Conservation (phyloP, 1,140 invertebrate species). For the Gonioctena quinquepunctata region DNA sequence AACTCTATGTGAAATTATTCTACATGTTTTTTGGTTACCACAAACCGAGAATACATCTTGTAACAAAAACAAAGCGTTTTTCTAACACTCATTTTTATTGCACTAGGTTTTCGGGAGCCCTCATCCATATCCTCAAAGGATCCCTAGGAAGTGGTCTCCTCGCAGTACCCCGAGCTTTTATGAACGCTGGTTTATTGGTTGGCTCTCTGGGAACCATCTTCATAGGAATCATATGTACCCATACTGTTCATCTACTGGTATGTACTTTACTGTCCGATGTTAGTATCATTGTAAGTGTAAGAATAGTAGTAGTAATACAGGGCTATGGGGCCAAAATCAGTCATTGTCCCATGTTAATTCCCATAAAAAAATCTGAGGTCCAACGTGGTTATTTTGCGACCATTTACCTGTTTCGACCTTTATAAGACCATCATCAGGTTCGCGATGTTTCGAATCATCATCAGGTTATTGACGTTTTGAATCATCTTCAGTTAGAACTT, state of each 20-base stretch:
- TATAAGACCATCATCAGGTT: too few relatives aligned
- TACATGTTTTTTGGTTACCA: not conserved
- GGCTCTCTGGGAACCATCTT: conserved; percentile 72
- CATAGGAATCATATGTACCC: conserved; percentile 75
- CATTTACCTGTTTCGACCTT: too few relatives aligned
- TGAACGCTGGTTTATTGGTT: conserved; percentile 75
- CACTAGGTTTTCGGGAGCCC: conserved; percentile 69
- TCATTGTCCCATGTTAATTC: too few relatives aligned
- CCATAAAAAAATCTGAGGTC: too few relatives aligned
- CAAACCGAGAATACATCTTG: not conserved
- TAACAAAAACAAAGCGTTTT: not conserved
- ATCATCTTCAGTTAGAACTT: too few relatives aligned
- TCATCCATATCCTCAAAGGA: conserved; percentile 80
- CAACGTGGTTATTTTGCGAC: too few relatives aligned
- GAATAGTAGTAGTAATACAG: too few relatives aligned
- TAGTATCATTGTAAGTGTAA: too few relatives aligned
- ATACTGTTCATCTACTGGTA: conserved; percentile 80
- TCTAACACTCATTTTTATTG: conserved; percentile 8
- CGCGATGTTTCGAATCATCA: too few relatives aligned
- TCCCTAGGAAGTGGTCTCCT: conserved; percentile 86
- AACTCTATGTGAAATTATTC: not conserved
- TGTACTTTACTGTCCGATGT: too few relatives aligned
- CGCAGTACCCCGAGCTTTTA: conserved; percentile 85
- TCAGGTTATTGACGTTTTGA: too few relatives aligned
- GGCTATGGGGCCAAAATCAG: too few relatives aligned